Conservation (phyloP, 1,140 invertebrate genomes). For the Magallana angulata region DNA sequence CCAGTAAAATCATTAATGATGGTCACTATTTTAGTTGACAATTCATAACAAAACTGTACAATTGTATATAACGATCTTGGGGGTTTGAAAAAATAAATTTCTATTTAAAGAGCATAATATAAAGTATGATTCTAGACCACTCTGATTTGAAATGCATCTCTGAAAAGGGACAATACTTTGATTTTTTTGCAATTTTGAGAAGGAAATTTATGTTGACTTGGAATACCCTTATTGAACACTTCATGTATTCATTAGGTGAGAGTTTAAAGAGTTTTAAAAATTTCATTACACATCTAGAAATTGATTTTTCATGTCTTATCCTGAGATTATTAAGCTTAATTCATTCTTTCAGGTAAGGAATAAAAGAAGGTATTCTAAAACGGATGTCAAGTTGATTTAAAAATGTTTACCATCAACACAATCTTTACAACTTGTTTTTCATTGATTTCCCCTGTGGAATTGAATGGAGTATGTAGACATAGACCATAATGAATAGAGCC, state of each 20-base stretch:
- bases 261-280: neutral
- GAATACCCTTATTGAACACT: slow-evolving; percentile 2
- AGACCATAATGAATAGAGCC: neutral
- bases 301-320: slow-evolving; percentile 30
- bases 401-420: slow-evolving; percentile 8
- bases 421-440: slow-evolving; percentile 24
- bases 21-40: too few relatives aligned
- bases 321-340: slow-evolving; percentile 11
- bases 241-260: slow-evolving; percentile 11
- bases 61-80: too few relatives aligned
- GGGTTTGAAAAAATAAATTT: too few relatives aligned
- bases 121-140: too few relatives aligned
- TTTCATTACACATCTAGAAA: slow-evolving; percentile 23
- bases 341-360: slow-evolving; percentile 20
- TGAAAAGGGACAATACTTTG: too few relatives aligned
- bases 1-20: too few relatives aligned
- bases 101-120: too few relatives aligned
- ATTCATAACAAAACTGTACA: too few relatives aligned
- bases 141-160: too few relatives aligned
- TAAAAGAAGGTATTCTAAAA: slow-evolving; percentile 10
- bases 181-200: too few relatives aligned
- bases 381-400: slow-evolving; percentile 23
- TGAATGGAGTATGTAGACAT: neutral
- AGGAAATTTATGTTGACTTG: neutral
- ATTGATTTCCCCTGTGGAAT: slow-evolving; percentile 2